phyloP scores from a whole-genome alignment of 2,888 invertebrate species.

The Sceliomorpha sp. region DNA sequence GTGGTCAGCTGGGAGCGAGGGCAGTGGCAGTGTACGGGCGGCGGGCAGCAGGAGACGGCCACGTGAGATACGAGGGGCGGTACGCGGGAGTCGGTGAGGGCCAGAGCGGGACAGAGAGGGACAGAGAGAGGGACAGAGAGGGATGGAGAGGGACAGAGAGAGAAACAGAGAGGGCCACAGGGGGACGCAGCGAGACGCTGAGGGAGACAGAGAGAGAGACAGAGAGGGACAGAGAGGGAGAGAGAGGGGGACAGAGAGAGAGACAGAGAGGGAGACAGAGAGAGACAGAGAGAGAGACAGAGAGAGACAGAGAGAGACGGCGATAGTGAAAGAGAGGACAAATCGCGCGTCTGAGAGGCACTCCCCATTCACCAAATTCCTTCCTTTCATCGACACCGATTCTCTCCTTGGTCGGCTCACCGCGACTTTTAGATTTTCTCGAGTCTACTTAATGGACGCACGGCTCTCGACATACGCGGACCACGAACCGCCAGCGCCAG shows the following conservation, averaged over 20 bases:
- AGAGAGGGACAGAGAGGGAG: slow-evolving; percentile 21
- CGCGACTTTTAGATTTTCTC: slow-evolving; percentile 37
- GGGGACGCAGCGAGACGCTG: neutral
- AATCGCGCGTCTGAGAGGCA: slow-evolving; percentile 61
- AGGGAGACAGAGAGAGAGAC: neutral
- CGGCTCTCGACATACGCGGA: slow-evolving; percentile 29
- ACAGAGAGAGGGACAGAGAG: slow-evolving; percentile 1
- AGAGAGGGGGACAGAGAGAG: neutral
- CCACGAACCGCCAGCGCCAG: slow-evolving; percentile 23
- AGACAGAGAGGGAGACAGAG: neutral
- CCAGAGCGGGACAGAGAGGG: neutral
- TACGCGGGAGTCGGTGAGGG: neutral
- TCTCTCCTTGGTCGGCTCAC: slow-evolving; percentile 37
- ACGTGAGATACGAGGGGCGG: too few relatives aligned
- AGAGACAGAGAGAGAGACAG: neutral
- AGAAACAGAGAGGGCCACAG: slow-evolving; percentile 59
- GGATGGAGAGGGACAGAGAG: slow-evolving; percentile 32
- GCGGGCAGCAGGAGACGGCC: too few relatives aligned
- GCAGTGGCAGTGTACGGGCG: too few relatives aligned
- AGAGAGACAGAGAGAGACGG: slow-evolving; percentile 30
- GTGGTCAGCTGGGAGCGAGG: too few relatives aligned
- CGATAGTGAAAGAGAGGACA: slow-evolving; percentile 65
- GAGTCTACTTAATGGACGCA: slow-evolving; percentile 35
- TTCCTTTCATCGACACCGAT: slow-evolving; percentile 75
- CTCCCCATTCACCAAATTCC: slow-evolving; percentile 78